Percentiles rank a stretch among this genome's conserved stretches.
Conservation (phyloP, 2,113 vertebrate genomes). For the Cryptoleucopteryx plumbea region DNA sequence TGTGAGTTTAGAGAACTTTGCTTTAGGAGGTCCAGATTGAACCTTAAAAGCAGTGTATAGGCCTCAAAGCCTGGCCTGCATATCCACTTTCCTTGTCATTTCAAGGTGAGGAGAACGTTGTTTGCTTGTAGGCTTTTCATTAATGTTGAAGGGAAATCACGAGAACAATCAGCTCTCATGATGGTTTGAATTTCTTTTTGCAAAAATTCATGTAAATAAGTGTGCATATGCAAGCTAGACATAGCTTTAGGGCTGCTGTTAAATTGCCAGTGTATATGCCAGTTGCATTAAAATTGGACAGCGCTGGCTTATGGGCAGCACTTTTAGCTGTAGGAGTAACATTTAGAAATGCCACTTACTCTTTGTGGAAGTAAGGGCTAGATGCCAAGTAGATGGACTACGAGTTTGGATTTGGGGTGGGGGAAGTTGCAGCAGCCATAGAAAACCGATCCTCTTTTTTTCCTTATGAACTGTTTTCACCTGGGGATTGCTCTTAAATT, state of each 20-base stretch:
- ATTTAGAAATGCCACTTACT: background rate
- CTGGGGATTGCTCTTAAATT: background rate
- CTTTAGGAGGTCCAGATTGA: background rate
- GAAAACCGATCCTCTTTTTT: background rate
- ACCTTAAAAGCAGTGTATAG: background rate
- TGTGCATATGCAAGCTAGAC: background rate
- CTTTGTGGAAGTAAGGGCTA: background rate
- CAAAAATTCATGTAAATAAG: background rate
- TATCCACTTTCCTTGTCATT: background rate
- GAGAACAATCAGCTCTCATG: background rate
- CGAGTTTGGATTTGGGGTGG: background rate
- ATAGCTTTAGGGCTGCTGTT: slow-evolving; percentile 11
- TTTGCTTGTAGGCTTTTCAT: slow-evolving; percentile 17
- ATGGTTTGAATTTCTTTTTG: slow-evolving; percentile 21
- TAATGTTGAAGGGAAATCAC: background rate
- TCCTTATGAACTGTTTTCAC: background rate
- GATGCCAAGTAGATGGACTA: background rate
- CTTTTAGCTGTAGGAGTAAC: background rate
- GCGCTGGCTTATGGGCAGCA: background rate
- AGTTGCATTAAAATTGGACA: background rate
- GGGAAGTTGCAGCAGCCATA: background rate
- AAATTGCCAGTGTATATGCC: background rate
- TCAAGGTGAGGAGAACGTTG: slow-evolving; percentile 28
- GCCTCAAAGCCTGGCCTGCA: background rate
- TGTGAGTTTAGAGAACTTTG: slow-evolving; percentile 12